Percentiles rank a stretch among this genome's conserved stretches.
Conservation (phyloP, 2,888 invertebrate genomes). For the Eupithecia centaureata region DNA sequence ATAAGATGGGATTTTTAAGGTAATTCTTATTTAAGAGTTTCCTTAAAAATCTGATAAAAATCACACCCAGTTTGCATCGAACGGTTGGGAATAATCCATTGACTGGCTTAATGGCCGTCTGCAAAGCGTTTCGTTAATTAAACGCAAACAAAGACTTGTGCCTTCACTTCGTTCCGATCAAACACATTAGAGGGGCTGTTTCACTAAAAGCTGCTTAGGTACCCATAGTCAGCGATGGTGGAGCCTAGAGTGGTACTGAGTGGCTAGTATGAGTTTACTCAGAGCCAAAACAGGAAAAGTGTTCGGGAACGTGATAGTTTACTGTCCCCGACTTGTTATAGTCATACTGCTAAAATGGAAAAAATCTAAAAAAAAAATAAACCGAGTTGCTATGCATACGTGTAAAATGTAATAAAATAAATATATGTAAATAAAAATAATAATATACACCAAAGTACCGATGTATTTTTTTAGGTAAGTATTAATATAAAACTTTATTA, state of each 20-base stretch:
- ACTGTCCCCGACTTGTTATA: too few relatives aligned
- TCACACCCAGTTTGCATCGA: constrained; percentile 40
- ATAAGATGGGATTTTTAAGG: too few relatives aligned
- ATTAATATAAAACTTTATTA: too few relatives aligned
- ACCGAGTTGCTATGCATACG: too few relatives aligned
- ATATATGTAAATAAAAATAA: too few relatives aligned
- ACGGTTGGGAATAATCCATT: constrained; percentile 59
- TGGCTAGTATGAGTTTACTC: neutral
- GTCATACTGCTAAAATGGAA: too few relatives aligned
- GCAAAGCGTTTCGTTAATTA: constrained; percentile 70
- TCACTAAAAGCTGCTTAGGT: constrained; percentile 22
- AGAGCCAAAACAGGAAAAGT: neutral
- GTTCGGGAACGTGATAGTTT: neutral
- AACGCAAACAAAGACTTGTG: constrained; percentile 72
- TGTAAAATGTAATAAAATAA: too few relatives aligned
- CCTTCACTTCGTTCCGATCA: constrained; percentile 67
- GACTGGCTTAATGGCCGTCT: constrained; percentile 63
- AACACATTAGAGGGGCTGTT: constrained; percentile 62
- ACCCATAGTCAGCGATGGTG: neutral
- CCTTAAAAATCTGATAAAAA: constrained; percentile 12
- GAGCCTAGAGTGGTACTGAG: neutral
- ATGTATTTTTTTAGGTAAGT: too few relatives aligned
- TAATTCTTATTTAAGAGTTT: neutral
- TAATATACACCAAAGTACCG: too few relatives aligned
- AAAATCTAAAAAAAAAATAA: too few relatives aligned